Percentiles rank a stretch among this genome's conserved stretches.
Conservation (phyloP, 2,113 vertebrate species). For the Mus spicilegus region DNA sequence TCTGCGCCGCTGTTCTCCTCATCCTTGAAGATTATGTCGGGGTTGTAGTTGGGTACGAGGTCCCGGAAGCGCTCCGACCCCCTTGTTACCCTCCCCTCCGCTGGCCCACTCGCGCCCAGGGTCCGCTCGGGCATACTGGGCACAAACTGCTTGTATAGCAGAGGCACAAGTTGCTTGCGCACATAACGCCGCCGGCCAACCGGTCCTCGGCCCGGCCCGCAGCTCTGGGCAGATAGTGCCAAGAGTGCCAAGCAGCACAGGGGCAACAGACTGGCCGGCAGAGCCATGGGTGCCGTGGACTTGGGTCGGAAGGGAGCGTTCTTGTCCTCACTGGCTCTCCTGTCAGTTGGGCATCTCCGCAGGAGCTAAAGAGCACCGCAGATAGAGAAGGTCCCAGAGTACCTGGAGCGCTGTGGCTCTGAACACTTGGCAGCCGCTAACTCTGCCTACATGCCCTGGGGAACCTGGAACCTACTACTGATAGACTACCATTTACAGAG, state of each 20-base stretch:
- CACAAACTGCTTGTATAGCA: slow-evolving; percentile 89
- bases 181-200: slow-evolving; percentile 85
- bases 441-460: slow-evolving; percentile 66
- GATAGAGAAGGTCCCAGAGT: slow-evolving; percentile 53
- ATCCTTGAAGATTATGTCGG: slow-evolving; percentile 89
- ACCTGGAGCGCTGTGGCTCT: slow-evolving; percentile 43
- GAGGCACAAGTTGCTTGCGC: slow-evolving; percentile 85
- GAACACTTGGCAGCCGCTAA: slow-evolving; percentile 61
- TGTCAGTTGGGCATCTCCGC: slow-evolving; percentile 78
- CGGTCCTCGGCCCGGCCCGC: slow-evolving; percentile 92
- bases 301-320: slow-evolving; percentile 49
- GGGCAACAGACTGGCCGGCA: slow-evolving; percentile 82
- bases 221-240: slow-evolving; percentile 91
- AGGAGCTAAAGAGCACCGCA: slow-evolving; percentile 36
- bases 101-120: slow-evolving; percentile 88
- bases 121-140: slow-evolving; percentile 88
- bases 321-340: slow-evolving; percentile 57
- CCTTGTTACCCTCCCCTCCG: slow-evolving; percentile 87
- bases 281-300: slow-evolving; percentile 70
- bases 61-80: slow-evolving; percentile 87
- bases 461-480: slow-evolving; percentile 62
- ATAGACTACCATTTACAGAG: slow-evolving; percentile 64
- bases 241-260: slow-evolving; percentile 88
- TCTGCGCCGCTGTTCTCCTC: slow-evolving; percentile 88
- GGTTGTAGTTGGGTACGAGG: slow-evolving; percentile 88